Base-by-base conservation (phyloP, 2,888 invertebrate genomes). In the Pecten maximus region DNA sequence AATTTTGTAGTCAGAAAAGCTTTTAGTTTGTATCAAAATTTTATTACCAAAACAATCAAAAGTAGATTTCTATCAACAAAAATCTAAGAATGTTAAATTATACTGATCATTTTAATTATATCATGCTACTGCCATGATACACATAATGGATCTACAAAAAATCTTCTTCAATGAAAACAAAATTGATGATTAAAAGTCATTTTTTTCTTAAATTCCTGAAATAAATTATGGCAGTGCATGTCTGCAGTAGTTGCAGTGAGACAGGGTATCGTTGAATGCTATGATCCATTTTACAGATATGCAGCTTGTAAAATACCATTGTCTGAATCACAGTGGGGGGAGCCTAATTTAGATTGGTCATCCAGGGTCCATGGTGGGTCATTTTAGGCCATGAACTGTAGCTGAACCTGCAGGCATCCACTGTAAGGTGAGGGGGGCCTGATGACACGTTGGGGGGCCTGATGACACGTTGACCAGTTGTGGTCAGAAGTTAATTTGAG, bases 341-440 rank as follows among this genome's bases (percentile, higher is more conserved):
- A 35, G 74, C 16, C 74, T 28, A 74, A 74, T 23, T 35, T 28
- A 74, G 74, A 74, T 0, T 35, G 74, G 74, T 74, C 74, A 74
- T 0, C 28, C 35, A 74, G 35, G 74, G 74, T 74, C 74, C 74
- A 74, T 10, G 74, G 28, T 54, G 89, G 92, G 91, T 92, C 92
- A 92, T 89, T 54, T 92, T 35, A 91, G 92, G 91, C 88, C 90
- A 92, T 92, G 92, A 87, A 89, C 92, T 86, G 40, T 90, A 23
- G 48, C 60, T 92, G 92, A 92, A 89, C 92, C 89, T 35, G 28
- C 48, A 88, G 44, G 87, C 87, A 23, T 88, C 54, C 48, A 91
- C 35, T 12, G 28, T 16, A 35, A 15, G 48, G 19, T 19, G 19
- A 60, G 35, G 48, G 44, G n/a, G 90, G 60, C 88, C 87, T 19